phyloP scores from a whole-genome alignment of 2,888 invertebrate genomes.

The Syrphus vitripennis region DNA sequence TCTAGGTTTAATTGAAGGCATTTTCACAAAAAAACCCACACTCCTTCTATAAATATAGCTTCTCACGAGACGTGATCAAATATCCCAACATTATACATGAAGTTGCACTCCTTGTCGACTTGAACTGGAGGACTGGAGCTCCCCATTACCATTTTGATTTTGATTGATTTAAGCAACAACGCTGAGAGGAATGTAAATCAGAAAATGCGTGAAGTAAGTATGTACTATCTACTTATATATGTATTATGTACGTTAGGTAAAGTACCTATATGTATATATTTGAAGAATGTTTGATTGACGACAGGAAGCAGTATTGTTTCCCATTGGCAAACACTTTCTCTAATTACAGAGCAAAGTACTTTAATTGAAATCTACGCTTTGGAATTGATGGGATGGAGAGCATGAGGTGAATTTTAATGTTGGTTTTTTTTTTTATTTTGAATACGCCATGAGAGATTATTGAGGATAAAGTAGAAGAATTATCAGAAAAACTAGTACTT shows the following conservation, averaged over 20 bases:
- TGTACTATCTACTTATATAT: neutral
- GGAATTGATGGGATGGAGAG: neutral
- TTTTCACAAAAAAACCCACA: slow-evolving; percentile 15
- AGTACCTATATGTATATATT: neutral
- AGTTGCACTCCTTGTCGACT: neutral
- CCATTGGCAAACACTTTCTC: slow-evolving; percentile 51
- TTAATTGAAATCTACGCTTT: slow-evolving; percentile 52
- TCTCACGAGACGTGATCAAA: slow-evolving; percentile 54
- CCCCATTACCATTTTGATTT: slow-evolving; percentile 9
- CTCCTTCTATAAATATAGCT: neutral
- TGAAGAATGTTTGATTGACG: slow-evolving; percentile 60
- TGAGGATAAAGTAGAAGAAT: too few relatives aligned
- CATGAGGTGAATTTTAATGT: slow-evolving; percentile 44
- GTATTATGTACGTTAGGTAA: neutral
- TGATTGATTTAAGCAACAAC: slow-evolving; percentile 41
- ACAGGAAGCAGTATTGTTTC: slow-evolving; percentile 51
- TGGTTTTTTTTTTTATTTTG: neutral
- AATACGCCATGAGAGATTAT: neutral
- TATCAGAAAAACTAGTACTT: too few relatives aligned
- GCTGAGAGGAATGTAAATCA: slow-evolving; percentile 62
- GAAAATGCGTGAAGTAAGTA: slow-evolving; percentile 23
- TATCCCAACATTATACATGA: too few relatives aligned
- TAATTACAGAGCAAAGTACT: slow-evolving; percentile 58
- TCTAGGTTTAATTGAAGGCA: slow-evolving; percentile 43
- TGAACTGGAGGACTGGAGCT: too few relatives aligned